Base-by-base conservation (phyloP, 2,797 vertebrate genomes). In the Pygocentrus nattereri region DNA sequence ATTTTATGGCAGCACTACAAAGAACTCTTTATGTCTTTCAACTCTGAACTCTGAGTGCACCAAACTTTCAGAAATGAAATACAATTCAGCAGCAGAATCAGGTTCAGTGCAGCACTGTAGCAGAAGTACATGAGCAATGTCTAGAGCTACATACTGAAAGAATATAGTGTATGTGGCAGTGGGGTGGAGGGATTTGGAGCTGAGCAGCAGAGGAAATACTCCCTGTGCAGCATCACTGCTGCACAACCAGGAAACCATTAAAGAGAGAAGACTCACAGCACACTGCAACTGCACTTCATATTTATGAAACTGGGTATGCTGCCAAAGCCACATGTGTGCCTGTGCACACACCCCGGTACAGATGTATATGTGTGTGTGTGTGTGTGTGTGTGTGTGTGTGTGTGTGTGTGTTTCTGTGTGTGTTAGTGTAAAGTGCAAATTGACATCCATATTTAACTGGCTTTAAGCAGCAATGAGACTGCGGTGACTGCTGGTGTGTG, bases 321-420 rank as follows among this genome's bases (percentile, higher is more conserved):
- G 75, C 61, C 81, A 79, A 76, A 59, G 73, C 30, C 5, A 21
- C 19, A 47, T 54, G 27, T 81, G 62, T 68, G 49, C 50, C 70
- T 70, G 47, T 77, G 74, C 13, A 54, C 23, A 68, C 49, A 34
- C 58, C 54, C 44, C 41, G 59, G 18, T 79, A n/a, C 18, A 52
- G n/a, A 58, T 11, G 12, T 38, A 41, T 73, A 3, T 23, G 3
- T 65, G 41, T 75, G n/a, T 68, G 49, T 65, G 19, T 74, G 7
- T 30, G 23, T 65, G 47, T 10, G 47, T 50, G 19, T 47, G 47
- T 50, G 19, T n/a, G n/a, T n/a, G n/a, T n/a, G n/a, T n/a, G 12
- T 8, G n/a, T n/a, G n/a, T n/a, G n/a, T n/a, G n/a, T n/a, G n/a
- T n/a, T n/a, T n/a, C n/a, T n/a, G n/a, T n/a, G n/a, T 31, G 47